Evolutionary conservation across 2,888 invertebrate species (phyloP), one percentile per base, ranked within the genome.

Genomic region (Drosophila neoperkinsi): DNA sequence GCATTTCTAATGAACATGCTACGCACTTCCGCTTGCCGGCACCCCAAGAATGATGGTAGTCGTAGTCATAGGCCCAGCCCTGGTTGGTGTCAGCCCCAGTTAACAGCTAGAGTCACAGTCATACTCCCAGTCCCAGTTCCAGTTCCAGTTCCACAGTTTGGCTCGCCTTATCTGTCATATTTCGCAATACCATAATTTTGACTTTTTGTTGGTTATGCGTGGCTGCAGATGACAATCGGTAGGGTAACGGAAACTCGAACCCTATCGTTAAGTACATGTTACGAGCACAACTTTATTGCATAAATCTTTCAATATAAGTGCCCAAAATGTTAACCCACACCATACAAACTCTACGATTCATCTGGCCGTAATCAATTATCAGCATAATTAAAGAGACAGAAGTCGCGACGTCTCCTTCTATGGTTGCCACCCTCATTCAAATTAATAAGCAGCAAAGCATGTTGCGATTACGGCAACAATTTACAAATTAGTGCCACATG

Each of bases 1-100:
- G 91, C 90, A 90, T 90, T 91, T 88, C 91, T 84, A 90, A 91
- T 91, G 89, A 91, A 90, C 90, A 91, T 86, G 91, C 91, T 91
- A 90, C 90, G 90, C 90, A 90, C 90, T 90, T 90, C 90, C 90
- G 91, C 70, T 81, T 81, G 84, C 84, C 84, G 61, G 65, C 38
- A 66, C 61, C 63, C 78, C 80, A 88, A 87, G 90, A 90, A 79
- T 87, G 89, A 91, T 91, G 88, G 66, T 28, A 60, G 81, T 52
- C n/a, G 57, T 59, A 60, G 73, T 56, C 16, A 9, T 16, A 16
- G 57, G 75, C 71, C 51, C 74, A 70, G 69, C 38, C 46, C 62
- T 36, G 41, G 30, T 25, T 30, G 61, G 38, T 41, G 62, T 46
- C 55, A 50, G 61, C 50, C 61, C 57, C 64, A 57, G 52, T 57